Evolutionary conservation across 2,113 vertebrate genomes (phyloP).

Genomic region (Maccullochella peelii): DNA sequence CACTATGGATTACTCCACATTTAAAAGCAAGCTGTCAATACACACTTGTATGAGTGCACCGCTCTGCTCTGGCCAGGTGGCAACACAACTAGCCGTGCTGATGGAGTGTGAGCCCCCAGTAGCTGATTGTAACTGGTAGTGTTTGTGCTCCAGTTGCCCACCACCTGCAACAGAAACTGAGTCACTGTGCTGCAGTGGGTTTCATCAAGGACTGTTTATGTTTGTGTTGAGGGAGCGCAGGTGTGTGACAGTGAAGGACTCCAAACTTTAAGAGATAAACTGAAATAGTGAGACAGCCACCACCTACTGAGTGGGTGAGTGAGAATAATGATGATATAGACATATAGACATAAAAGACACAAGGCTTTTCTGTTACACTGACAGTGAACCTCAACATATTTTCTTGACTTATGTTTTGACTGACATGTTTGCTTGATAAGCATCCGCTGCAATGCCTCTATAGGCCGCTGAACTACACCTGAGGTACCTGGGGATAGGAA

Average conservation of each 20-base stretch:
- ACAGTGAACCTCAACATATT: background rate
- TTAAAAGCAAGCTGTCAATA: conserved; percentile 37
- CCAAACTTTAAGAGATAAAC: background rate
- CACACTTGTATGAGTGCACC: background rate
- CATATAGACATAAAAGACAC: background rate
- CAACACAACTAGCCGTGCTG: background rate
- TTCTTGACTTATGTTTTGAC: conserved; percentile 30
- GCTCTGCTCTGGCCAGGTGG: background rate
- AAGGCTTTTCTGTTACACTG: background rate
- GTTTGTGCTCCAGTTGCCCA: conserved; percentile 12
- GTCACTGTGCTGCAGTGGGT: conserved; percentile 6
- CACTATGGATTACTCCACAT: conserved; percentile 27
- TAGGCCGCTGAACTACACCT: background rate
- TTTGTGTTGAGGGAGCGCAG: conserved; percentile 9
- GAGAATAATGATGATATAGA: no score
- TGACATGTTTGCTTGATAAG: conserved; percentile 35
- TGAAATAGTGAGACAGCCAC: background rate
- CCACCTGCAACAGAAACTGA: conserved; percentile 18
- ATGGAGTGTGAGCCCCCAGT: conserved; percentile 6
- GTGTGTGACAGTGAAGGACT: conserved; percentile 11
- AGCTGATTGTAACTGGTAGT: background rate
- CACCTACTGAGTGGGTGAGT: no score
- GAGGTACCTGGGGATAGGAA: background rate
- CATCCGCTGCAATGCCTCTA: background rate
- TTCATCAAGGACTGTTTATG: conserved; percentile 15